Evolutionary conservation across 2,113 vertebrate species (phyloP).

Genomic region (Gadus chalcogrammus): DNA sequence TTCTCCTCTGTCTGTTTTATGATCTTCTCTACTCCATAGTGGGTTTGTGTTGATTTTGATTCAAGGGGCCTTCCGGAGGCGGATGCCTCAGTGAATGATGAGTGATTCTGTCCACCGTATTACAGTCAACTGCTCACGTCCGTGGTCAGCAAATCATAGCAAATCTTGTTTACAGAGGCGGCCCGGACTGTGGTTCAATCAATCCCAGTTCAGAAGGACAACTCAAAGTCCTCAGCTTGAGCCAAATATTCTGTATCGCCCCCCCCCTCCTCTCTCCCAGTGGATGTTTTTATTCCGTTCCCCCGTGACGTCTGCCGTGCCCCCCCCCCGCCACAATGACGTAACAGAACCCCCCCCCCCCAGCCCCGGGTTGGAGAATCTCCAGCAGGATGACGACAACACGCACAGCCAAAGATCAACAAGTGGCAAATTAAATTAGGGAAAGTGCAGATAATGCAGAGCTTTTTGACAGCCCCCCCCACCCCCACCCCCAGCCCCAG

Average conservation of each 20-base stretch:
- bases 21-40: too few species aligned
- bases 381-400: constrained; percentile 39
- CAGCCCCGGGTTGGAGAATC: constrained; percentile 8
- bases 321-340: constrained; percentile 19
- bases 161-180: too few species aligned
- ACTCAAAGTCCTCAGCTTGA: constrained; percentile 35
- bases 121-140: too few species aligned
- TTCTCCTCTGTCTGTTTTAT: too few species aligned
- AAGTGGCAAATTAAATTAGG: constrained; percentile 64
- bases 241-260: constrained; percentile 12
- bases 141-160: too few species aligned
- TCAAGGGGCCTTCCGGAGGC: not conserved
- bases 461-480: constrained; percentile 34
- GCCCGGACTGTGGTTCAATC: not conserved
- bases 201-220: constrained; percentile 26
- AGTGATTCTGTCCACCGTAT: too few species aligned
- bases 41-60: too few species aligned
- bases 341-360: constrained; percentile 24
- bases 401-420: constrained; percentile 38
- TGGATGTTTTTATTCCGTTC: constrained; percentile 7
- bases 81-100: too few species aligned
- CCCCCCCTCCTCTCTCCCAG: not conserved
- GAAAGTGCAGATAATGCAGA: constrained; percentile 50
- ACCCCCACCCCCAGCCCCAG: not conserved
- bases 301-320: too few species aligned